A percentile compares a stretch with the other conserved stretches of the same genome.
phyloP scores from a whole-genome alignment of 2,113 vertebrate genomes.

The Pyrgilauda ruficollis region DNA sequence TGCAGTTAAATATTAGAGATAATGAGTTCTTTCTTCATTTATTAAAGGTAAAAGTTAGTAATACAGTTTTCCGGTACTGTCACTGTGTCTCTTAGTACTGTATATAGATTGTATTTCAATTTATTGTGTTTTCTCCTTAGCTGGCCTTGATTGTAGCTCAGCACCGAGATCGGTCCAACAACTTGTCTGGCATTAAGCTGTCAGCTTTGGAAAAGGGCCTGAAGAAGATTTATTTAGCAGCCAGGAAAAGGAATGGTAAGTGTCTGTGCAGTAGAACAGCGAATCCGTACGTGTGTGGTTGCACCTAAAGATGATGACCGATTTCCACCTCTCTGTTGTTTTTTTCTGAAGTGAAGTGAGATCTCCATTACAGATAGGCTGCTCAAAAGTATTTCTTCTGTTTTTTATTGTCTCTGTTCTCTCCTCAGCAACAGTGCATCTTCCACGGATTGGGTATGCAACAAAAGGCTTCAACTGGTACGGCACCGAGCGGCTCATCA shows the following conservation, averaged over 20 bases:
- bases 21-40: background rate
- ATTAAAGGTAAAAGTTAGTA: background rate
- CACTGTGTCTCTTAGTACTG: background rate
- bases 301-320: background rate
- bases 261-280: background rate
- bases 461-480: constrained; percentile 96
- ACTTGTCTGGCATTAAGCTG: constrained; percentile 85
- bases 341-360: background rate
- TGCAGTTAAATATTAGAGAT: background rate
- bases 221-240: constrained; percentile 83
- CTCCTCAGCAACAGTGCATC: constrained; percentile 86
- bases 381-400: background rate
- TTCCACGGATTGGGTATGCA: constrained; percentile 89
- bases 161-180: constrained; percentile 82
- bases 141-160: constrained; percentile 89
- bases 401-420: background rate
- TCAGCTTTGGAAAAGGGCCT: constrained; percentile 86
- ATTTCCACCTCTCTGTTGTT: background rate
- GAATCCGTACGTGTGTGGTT: background rate
- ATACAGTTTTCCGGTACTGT: background rate
- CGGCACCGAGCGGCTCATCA: constrained; percentile 89
- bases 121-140: constrained; percentile 64
- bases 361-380: background rate
- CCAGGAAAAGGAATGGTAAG: constrained; percentile 84
- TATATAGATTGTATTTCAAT: background rate